Evolutionary conservation across 2,797 vertebrate genomes (phyloP).

Genomic region (Tachyglossus aculeatus): DNA sequence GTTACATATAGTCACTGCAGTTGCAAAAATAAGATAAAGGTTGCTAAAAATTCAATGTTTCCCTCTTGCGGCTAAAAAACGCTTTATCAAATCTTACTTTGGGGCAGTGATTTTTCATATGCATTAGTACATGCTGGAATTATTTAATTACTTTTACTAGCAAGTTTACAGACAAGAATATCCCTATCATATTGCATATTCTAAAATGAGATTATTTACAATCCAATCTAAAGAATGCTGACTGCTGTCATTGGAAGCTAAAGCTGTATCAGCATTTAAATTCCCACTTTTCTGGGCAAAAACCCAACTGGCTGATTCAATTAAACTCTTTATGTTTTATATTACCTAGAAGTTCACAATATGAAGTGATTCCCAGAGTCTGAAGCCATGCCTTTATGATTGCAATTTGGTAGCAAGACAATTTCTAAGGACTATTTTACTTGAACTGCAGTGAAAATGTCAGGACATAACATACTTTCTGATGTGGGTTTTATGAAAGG

Average conservation of each 20-base stretch:
- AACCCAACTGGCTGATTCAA: constrained; percentile 82
- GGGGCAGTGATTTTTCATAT: constrained; percentile 61
- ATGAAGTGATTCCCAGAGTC: constrained; percentile 73
- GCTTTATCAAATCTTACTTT: constrained; percentile 58
- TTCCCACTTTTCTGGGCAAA: constrained; percentile 82
- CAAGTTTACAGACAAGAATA: constrained; percentile 74
- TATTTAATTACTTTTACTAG: constrained; percentile 82
- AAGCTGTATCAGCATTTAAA: constrained; percentile 82
- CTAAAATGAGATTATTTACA: constrained; percentile 82
- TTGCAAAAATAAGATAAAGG: constrained; percentile 38
- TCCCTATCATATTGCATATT: constrained; percentile 66
- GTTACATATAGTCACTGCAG: constrained; percentile 43
- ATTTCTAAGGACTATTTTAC: constrained; percentile 74
- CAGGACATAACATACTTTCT: constrained; percentile 69
- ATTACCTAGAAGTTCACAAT: constrained; percentile 81
- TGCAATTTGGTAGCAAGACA: constrained; percentile 79
- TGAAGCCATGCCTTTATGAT: constrained; percentile 78
- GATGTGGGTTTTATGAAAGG: constrained; percentile 73
- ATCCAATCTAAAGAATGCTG: constrained; percentile 82
- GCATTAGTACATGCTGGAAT: constrained; percentile 74
- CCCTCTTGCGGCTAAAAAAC: constrained; percentile 55
- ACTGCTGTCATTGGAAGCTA: constrained; percentile 76
- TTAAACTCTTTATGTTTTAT: constrained; percentile 82
- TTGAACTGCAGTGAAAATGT: constrained; percentile 76
- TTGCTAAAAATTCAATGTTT: constrained; percentile 55